Evolutionary conservation across 2,888 invertebrate genomes (phyloP), one percentile per base, ranked within the genome.

Genomic region (Scaptomyza reducta): DNA sequence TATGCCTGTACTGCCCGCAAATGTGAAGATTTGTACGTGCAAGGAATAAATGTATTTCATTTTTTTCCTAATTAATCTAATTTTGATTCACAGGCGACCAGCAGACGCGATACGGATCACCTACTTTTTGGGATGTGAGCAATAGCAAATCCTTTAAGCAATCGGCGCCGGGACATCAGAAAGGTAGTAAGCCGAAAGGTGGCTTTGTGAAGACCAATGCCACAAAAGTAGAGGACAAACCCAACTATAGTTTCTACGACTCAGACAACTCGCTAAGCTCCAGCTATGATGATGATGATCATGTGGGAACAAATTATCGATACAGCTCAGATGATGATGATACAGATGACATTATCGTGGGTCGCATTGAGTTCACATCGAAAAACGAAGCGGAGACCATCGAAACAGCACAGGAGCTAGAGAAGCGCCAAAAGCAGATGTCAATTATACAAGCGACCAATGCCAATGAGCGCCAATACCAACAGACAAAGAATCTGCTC

Each of bases 301-400:
- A 59, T 31, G 58, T 57, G 2, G 60, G 53, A 3, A 51, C 87
- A 77, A 76, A 62, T 44, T 57, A 88, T 1, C 77, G 63, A 11
- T 89, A 82, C 31, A 93, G 92, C 13, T 79, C 76, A 3, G 88
- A 82, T 13, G 88, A 89, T 7, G 85, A 88, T 29, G 82, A 70
- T 9, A 92, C 93, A 0, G 91, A 92, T 77, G 89, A 89, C 27
- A 90, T 92, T 0, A 93, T 93, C 40, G 95, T 96, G 0, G 93
- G 96, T 11, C 93, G 95, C 16, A 97, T 97, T 73, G 95, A 96
- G 70, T 97, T 96, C 88, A 96, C 95, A 80, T 95, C 96, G 0
- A 96, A 96, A 25, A 96, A 96, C 90, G 94, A 96, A 44, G 97
- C 97, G 0, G 97, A 97, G 90, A 97, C 97, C 0, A 94, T 97